Evolutionary conservation across 92 coral and sea anemone genomes (phyloP).

Genomic region (Epizoanthus stellaris): DNA sequence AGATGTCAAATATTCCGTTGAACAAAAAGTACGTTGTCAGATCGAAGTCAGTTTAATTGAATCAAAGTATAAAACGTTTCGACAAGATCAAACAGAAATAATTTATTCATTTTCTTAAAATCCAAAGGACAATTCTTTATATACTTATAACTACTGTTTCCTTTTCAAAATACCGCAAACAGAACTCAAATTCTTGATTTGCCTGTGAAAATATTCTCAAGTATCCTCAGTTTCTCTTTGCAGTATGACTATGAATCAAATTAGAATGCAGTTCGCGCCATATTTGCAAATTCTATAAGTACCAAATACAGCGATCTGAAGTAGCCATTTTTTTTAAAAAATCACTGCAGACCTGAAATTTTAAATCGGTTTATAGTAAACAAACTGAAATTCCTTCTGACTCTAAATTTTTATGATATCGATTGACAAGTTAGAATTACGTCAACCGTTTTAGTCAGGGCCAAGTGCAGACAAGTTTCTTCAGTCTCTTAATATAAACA

Average conservation of each 20-base stretch:
- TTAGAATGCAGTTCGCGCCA: conserved; percentile 8
- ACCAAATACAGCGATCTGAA: background rate
- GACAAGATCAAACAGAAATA: background rate
- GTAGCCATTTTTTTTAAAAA: background rate
- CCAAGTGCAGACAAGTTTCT: too few relatives aligned
- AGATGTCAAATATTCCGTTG: conserved; percentile 4
- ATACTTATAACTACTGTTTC: background rate
- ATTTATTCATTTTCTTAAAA: background rate
- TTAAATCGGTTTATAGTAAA: too few relatives aligned
- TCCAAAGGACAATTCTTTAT: background rate
- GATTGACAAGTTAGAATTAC: too few relatives aligned
- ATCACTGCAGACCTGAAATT: background rate
- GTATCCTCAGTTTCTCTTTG: background rate
- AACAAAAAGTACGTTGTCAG: conserved; percentile 28
- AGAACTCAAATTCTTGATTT: background rate
- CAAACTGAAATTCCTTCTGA: too few relatives aligned
- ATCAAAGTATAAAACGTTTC: background rate
- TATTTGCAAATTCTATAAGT: background rate
- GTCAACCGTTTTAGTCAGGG: too few relatives aligned
- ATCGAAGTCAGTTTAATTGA: conserved; percentile 18
- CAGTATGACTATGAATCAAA: background rate
- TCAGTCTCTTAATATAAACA: too few relatives aligned
- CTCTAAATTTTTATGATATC: too few relatives aligned
- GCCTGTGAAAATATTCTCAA: conserved; percentile 2
- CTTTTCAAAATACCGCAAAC: background rate